These are phyloP conservation scores for Solea solea DNA, from an alignment of 2,113 vertebrate genomes.

Conservation along the genomic window DNA sequence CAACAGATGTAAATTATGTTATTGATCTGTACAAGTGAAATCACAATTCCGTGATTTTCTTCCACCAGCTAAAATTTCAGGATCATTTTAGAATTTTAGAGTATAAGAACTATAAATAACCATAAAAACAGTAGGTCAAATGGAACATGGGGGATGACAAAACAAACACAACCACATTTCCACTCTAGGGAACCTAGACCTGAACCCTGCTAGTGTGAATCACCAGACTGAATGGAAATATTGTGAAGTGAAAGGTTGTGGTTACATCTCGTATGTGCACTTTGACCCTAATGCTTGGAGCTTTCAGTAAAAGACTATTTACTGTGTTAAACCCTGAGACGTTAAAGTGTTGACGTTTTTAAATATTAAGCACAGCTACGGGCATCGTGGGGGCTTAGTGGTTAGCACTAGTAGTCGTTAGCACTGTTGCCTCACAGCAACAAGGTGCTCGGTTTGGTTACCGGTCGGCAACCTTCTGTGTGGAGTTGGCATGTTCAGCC, in stretches of 20 bases:
- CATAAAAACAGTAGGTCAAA: conserved; percentile 13
- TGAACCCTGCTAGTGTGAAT: neutral
- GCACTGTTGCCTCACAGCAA: too few species aligned
- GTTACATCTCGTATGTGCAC: neutral
- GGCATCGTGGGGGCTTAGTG: too few species aligned
- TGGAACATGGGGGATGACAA: neutral
- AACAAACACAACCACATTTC: conserved; percentile 6
- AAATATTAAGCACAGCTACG: neutral
- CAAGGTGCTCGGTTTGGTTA: too few species aligned
- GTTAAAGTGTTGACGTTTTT: conserved; percentile 1
- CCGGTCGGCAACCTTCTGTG: too few species aligned
- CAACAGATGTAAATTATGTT: neutral
- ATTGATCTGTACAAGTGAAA: neutral
- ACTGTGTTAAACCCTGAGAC: neutral
- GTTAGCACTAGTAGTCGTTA: too few species aligned
- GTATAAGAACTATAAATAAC: neutral
- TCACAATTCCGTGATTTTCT: neutral
- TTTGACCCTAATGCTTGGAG: neutral
- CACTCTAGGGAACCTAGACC: neutral
- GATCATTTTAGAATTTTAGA: neutral
- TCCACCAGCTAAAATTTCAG: neutral
- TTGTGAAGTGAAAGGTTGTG: neutral
- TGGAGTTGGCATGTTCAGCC: too few species aligned
- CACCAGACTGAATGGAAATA: neutral
- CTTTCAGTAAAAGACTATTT: neutral